Conservation (phyloP, 2,113 vertebrate species). For the Colinus virginianus region DNA sequence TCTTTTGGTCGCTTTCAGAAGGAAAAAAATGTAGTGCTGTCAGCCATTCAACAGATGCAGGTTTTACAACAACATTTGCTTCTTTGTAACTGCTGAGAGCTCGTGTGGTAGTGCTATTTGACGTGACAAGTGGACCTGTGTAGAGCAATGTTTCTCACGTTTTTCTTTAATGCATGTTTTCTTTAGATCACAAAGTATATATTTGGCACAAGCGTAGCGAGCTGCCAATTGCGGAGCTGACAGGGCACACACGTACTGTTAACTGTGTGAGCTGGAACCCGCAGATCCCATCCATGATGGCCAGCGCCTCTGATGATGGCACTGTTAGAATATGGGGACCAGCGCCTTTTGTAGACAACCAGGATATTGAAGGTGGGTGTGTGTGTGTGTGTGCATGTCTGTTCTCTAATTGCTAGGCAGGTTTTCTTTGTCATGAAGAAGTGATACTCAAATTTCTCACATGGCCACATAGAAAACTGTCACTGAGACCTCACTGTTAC, state of each 20-base stretch:
- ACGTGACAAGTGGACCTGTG: fast-evolving
- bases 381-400: fast-evolving
- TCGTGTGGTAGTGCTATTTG: neutral
- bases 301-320: conserved; percentile 96
- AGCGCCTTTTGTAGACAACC: conserved; percentile 91
- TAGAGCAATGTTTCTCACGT: neutral
- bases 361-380: conserved; percentile 88
- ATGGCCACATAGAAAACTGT: neutral
- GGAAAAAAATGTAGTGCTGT: neutral
- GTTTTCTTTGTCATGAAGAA: neutral
- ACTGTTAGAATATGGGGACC: conserved; percentile 98
- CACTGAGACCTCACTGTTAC: neutral
- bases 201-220: conserved; percentile 98
- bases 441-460: neutral
- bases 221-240: conserved; percentile 95
- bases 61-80: neutral
- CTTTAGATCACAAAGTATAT: conserved; percentile 96
- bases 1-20: neutral
- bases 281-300: conserved; percentile 91
- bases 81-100: neutral
- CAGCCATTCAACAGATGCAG: fast-evolving
- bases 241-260: conserved; percentile 94
- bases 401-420: neutral
- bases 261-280: conserved; percentile 99
- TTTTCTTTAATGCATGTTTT: neutral